Evolutionary conservation across 2,888 invertebrate species (phyloP).

Genomic region (Carpatolechia fugitivella): DNA sequence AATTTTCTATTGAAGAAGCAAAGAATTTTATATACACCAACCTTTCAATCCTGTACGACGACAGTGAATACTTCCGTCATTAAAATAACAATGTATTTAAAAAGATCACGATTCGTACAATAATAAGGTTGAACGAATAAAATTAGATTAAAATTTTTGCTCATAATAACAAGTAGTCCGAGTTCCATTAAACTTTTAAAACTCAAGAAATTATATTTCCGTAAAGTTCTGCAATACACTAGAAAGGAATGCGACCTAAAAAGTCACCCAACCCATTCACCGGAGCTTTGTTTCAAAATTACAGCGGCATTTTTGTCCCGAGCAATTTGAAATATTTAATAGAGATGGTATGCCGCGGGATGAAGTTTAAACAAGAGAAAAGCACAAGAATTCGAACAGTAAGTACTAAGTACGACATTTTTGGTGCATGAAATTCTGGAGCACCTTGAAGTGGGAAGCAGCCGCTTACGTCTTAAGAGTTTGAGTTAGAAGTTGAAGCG

Average conservation of each 20-base stretch:
- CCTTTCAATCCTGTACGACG: no score
- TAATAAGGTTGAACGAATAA: no score
- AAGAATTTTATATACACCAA: no score
- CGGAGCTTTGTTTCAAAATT: constrained; percentile 13
- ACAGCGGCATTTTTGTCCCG: not conserved
- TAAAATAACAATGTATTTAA: no score
- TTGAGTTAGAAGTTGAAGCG: not conserved
- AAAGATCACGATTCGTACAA: no score
- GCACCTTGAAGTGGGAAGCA: not conserved
- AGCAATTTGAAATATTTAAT: constrained; percentile 8
- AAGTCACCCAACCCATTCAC: not conserved
- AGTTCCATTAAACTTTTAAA: no score
- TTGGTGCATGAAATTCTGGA: constrained; percentile 58
- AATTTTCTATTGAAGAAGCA: no score
- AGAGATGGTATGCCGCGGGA: not conserved
- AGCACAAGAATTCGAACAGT: constrained; percentile 47
- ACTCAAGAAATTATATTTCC: no score
- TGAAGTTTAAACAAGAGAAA: constrained; percentile 50
- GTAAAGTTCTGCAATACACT: not conserved
- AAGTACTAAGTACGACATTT: constrained; percentile 44
- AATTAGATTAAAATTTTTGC: no score
- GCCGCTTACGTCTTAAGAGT: not conserved
- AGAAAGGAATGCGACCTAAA: not conserved
- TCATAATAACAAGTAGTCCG: no score
- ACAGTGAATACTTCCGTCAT: no score